Evolutionary conservation across 2,113 vertebrate genomes (phyloP).

Genomic region (Spheniscus mendiculus): DNA sequence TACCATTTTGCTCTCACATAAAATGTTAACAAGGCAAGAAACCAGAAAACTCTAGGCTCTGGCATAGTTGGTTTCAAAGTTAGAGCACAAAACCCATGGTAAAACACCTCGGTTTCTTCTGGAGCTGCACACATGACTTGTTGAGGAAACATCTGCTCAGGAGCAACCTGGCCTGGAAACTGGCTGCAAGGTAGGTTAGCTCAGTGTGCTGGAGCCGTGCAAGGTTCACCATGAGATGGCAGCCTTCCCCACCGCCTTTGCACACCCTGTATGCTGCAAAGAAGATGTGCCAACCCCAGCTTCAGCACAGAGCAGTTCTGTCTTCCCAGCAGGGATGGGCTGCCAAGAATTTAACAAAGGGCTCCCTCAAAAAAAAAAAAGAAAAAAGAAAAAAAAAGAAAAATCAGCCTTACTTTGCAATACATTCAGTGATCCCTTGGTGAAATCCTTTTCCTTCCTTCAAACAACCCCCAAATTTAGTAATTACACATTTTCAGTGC

Average conservation of each 20-base stretch:
- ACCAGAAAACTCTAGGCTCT: neutral
- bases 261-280: neutral
- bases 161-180: neutral
- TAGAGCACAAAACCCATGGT: neutral
- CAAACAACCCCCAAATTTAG: neutral
- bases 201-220: neutral
- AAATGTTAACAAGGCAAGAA: neutral
- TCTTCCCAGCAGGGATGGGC: slow-evolving; percentile 1
- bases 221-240: slow-evolving; percentile 61
- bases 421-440: neutral
- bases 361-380: slow-evolving; percentile 5
- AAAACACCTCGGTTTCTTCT: neutral
- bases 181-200: neutral
- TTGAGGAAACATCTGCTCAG: neutral
- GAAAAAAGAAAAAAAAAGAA: neutral
- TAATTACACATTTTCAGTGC: neutral
- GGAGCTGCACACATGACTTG: neutral
- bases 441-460: neutral
- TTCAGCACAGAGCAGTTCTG: slow-evolving; percentile 43
- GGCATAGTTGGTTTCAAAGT: neutral
- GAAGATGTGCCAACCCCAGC: neutral
- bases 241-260: slow-evolving; percentile 37
- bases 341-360: slow-evolving; percentile 62
- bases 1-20: neutral
- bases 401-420: neutral